phyloP scores from a whole-genome alignment of 2,888 invertebrate species.

The Drosophila paramelanica region DNA sequence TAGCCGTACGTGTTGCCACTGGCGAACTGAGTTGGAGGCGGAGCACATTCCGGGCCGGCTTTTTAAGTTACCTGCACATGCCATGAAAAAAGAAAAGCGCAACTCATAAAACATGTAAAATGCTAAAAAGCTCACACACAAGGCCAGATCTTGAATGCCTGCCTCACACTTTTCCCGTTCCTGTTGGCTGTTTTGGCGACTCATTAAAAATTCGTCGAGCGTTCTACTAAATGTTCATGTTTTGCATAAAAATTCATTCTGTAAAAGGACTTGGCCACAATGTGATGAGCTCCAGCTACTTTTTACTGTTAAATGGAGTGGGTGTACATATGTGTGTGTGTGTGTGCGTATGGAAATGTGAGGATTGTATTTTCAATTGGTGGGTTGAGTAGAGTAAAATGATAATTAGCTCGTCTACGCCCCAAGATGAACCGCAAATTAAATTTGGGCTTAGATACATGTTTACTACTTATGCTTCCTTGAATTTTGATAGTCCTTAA shows the following conservation, averaged over 20 bases:
- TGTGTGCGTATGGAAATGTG: slow-evolving; percentile 9
- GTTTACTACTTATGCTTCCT: slow-evolving; percentile 20
- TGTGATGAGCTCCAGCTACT: slow-evolving; percentile 46
- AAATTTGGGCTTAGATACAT: slow-evolving; percentile 35
- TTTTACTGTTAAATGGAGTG: slow-evolving; percentile 12
- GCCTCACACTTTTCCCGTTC: neutral
- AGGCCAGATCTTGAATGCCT: slow-evolving; percentile 22
- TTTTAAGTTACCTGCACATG: slow-evolving; percentile 55
- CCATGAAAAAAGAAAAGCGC: slow-evolving; percentile 18
- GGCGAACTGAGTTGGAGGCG: slow-evolving; percentile 1
- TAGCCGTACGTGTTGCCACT: slow-evolving; percentile 64
- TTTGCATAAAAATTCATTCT: slow-evolving; percentile 81
- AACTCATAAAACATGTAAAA: slow-evolving; percentile 77
- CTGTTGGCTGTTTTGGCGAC: slow-evolving; percentile 41
- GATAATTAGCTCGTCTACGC: slow-evolving; percentile 56
- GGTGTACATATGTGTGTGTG: slow-evolving; percentile 6
- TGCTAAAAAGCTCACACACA: slow-evolving; percentile 61
- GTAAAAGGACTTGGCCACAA: slow-evolving; percentile 54
- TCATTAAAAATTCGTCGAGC: slow-evolving; percentile 83
- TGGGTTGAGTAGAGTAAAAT: slow-evolving; percentile 29
- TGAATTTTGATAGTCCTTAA: slow-evolving; percentile 31
- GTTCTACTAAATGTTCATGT: slow-evolving; percentile 83
- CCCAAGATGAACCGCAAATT: slow-evolving; percentile 38
- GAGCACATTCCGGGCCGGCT: slow-evolving; percentile 12
- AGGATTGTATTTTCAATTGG: slow-evolving; percentile 48